Base-by-base conservation (phyloP, 2,797 vertebrate species). In the Coregonus ussuriensis region DNA sequence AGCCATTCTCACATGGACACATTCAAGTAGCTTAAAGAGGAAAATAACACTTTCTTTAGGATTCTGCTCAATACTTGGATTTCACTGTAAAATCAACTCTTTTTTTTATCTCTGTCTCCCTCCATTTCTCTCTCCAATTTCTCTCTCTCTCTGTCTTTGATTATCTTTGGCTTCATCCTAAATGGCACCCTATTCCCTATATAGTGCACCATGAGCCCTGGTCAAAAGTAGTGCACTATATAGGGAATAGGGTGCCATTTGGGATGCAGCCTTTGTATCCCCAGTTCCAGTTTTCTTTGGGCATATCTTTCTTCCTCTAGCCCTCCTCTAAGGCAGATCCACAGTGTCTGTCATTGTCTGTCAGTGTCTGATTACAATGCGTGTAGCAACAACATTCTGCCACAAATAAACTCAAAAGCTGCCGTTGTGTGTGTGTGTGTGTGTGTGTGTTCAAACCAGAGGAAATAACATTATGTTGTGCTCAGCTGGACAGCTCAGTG, bases 291-390 rank as follows among this genome's bases (percentile, higher is more conserved):
- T 80, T 79, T 73, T 82, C 79, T 78, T 33, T 18, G 54, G 79
- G 82, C 84, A 74, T 11, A 51, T 74, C 84, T 88, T 25, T 25
- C 25, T 25, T 25, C 25, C 25, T 25, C 25, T 25, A 25, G 87
- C 35, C 86, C 84, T 86, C 83, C 88, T 85, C 87, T 82, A 79
- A 79, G 77, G 84, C 87, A 81, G 83, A 85, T 77, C 83, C 85
- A 84, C 4, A 76, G 88, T 83, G 87, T 88, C 33, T 35, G 33
- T 35, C 88, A 87, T 91, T 91, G 86, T 89, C 87, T 87, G 89
- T 89, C 90, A 89, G 84, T 89, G 86, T 74, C 56, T 80, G 84
- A 89, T 88, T 88, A 86, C 77, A 79, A 11, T 13, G 79, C 41
- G n/a, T 53, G 47, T n/a, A 25, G 33, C 31, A 41, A 21, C 47